These are phyloP conservation scores for Corythornis madagascariensis DNA, from an alignment of 2,113 vertebrate genomes.

Conservation along the genomic window DNA sequence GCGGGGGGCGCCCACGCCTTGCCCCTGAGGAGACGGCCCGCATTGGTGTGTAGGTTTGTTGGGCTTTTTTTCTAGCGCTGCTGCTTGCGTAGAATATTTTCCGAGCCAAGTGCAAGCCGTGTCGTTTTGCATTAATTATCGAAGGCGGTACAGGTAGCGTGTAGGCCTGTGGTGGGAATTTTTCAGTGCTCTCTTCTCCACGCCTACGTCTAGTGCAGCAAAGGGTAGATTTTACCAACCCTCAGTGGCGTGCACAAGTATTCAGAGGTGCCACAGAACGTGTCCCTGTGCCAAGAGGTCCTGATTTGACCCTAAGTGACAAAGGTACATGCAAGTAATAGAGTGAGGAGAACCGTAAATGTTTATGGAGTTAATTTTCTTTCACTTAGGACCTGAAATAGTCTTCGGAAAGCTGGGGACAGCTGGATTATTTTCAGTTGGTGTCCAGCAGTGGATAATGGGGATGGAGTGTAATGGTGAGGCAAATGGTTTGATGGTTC, in stretches of 20 bases:
- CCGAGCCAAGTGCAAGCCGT: neutral
- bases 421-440: neutral
- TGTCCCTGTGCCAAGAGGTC: neutral
- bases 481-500: neutral
- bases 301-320: neutral
- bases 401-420: accelerated
- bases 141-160: neutral
- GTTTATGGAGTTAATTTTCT: neutral
- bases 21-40: neutral
- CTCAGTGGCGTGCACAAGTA: accelerated
- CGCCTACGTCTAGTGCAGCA: neutral
- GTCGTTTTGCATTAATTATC: conserved; percentile 15
- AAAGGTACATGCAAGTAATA: neutral
- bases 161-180: neutral
- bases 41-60: accelerated
- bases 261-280: neutral
- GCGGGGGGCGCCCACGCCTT: accelerated
- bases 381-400: neutral
- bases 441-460: too few relatives aligned
- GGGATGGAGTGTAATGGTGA: neutral
- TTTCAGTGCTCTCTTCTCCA: neutral
- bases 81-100: neutral
- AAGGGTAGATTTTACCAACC: neutral
- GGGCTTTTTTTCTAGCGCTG: neutral
- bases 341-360: neutral